Evolutionary conservation across 1,140 invertebrate genomes (phyloP).

Genomic region (Penaeus japonicus): DNA sequence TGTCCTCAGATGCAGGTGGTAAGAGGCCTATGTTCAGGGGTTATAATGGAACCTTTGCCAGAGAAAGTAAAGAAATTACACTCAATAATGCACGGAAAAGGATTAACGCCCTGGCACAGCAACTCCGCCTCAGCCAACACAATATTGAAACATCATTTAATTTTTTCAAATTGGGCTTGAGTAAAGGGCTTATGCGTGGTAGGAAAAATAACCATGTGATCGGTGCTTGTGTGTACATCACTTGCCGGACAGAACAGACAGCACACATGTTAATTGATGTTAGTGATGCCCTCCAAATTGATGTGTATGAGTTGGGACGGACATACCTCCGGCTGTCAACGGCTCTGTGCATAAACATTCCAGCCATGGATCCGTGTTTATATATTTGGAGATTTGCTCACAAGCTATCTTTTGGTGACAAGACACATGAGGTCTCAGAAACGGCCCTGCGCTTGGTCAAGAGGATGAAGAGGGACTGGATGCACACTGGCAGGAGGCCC

Average conservation of each 20-base stretch:
- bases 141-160: constrained; percentile 92
- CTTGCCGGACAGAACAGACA: constrained; percentile 92
- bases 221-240: constrained; percentile 97
- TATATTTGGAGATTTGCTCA: constrained; percentile 78
- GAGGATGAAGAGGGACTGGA: constrained; percentile 97
- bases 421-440: constrained; percentile 93
- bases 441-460: constrained; percentile 93
- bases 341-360: constrained; percentile 91
- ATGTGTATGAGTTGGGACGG: constrained; percentile 93
- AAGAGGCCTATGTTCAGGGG: constrained; percentile 68
- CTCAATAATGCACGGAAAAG: constrained; percentile 85
- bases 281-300: constrained; percentile 94
- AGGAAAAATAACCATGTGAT: constrained; percentile 90
- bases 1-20: constrained; percentile 85
- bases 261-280: constrained; percentile 97
- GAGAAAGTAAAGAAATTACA: constrained; percentile 90
- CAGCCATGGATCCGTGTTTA: constrained; percentile 73
- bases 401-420: constrained; percentile 89
- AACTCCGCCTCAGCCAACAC: constrained; percentile 84
- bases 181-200: constrained; percentile 82
- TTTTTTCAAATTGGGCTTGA: constrained; percentile 97
- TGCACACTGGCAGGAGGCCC: constrained; percentile 93
- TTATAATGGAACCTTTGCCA: constrained; percentile 80
- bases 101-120: constrained; percentile 80
- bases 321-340: constrained; percentile 90